phyloP scores from a whole-genome alignment of 2,888 invertebrate genomes.

The Cynaeus angustus region DNA sequence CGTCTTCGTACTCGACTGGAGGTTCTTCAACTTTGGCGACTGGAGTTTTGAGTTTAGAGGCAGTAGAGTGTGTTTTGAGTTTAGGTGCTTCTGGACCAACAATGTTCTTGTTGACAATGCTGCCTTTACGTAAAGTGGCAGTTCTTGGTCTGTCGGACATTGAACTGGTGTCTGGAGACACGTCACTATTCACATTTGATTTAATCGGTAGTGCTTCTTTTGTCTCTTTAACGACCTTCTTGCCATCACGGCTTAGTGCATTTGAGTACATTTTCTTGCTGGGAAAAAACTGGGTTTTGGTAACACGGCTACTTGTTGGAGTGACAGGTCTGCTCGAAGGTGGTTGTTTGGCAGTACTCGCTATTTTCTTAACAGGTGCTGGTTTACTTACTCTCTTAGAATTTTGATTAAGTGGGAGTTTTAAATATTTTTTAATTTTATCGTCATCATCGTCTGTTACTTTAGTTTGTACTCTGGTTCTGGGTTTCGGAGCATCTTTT shows the following conservation, averaged over 20 bases:
- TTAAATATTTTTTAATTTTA: conserved; percentile 14
- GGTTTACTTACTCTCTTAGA: conserved; percentile 25
- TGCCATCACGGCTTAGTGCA: conserved; percentile 57
- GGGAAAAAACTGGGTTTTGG: conserved; percentile 68
- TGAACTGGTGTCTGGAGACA: conserved; percentile 58
- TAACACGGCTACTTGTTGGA: conserved; percentile 62
- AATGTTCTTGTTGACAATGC: conserved; percentile 67
- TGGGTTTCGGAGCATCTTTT: conserved; percentile 37
- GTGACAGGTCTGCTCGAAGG: conserved; percentile 48
- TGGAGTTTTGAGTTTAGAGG: conserved; percentile 48
- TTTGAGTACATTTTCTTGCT: conserved; percentile 66
- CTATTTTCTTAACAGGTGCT: conserved; percentile 29
- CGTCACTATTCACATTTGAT: conserved; percentile 14
- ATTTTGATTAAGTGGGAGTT: conserved; percentile 5
- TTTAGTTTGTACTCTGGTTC: conserved; percentile 15
- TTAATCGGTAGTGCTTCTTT: conserved; percentile 7
- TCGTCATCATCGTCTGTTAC: conserved; percentile 25
- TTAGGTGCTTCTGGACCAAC: conserved; percentile 65
- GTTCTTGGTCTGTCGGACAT: conserved; percentile 67
- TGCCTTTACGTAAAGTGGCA: conserved; percentile 67
- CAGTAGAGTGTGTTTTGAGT: conserved; percentile 24
- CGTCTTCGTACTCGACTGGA: conserved; percentile 71
- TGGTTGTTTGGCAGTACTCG: conserved; percentile 38
- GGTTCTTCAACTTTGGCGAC: conserved; percentile 33
- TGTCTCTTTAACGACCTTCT: conserved; percentile 21